Evolutionary conservation across 2,113 vertebrate genomes (phyloP), one percentile per base, ranked within the genome.

Genomic region (Orientallactaga bullata): DNA sequence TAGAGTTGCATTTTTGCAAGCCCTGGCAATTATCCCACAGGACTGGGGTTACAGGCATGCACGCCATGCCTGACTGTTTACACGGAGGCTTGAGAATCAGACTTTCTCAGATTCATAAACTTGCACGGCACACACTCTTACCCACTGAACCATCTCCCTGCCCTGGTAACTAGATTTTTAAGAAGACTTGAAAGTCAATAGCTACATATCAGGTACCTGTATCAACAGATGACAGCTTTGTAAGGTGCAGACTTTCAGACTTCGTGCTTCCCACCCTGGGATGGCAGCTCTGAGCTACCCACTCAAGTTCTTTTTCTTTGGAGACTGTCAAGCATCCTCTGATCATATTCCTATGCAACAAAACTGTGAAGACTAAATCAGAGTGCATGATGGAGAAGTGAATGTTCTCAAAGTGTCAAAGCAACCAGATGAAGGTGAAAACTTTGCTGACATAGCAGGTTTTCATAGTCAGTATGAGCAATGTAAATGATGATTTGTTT

Each of bases 401-500:
- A 11, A 42, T 69, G 51, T 90, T 69, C 68, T 96, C 60, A 85
- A 74, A 71, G 82, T 82, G 81, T 86, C 85, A 88, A 82, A 93
- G 91, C 81, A 65, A 83, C 86, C 77, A 78, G 77, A 74, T 24
- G 51, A 93, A 81, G 84, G 78, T 69, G 63, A 91, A 89, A 86
- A 58, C 5, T 87, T 78, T 91, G 81, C 88, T 94, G 88, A 96
- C 32, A 39, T 35, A 78, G 72, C 39, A 47, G 78, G 63, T 85
- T 88, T 89, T 91, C 73, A 72, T 85, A 77, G 51, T 92, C 69
- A 68, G n/a, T 37, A 6, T 55, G 15, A 91, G 65, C 32, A 91
- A 95, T 28, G 87, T 87, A 60, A 37, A 86, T 47, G 30, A 85
- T 39, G 63, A 73, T 74, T 92, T 88, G 80, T 90, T 90, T 82